Base-by-base conservation (phyloP, 2,888 invertebrate species). In the Halictus ligatus region DNA sequence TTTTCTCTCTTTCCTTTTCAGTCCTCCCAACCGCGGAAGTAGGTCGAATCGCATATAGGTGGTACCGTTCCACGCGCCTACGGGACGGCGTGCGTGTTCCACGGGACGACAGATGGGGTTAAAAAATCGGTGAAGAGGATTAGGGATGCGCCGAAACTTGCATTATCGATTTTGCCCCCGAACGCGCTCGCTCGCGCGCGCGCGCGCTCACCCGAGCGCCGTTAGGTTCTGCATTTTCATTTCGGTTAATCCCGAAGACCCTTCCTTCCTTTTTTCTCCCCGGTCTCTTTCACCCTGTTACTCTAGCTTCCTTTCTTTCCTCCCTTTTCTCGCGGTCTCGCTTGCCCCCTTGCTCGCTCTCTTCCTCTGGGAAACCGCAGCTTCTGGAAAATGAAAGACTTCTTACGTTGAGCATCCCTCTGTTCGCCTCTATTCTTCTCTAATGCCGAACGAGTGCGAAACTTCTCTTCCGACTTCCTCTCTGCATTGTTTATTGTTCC, bases 111-210 rank as follows among this genome's bases (percentile, higher is more conserved):
- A 95, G 95, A 95, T 95, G 95, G 95, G 95, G 94, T 95, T 95
- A 94, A 95, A 95, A 94, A 94, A 94, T 94, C 94, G 91, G 91
- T 94, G 93, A 94, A 95, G 94, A 95, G 95, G 95, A 95, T 95
- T 94, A 94, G 94, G 94, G 94, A 94, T 94, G 93, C 93, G 92
- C 90, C 94, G 92, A 91, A 91, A 91, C 91, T 84, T 88, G 84
- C 86, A 88, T 90, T 91, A 91, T 91, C 89, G 91, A 91, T 91
- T 89, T 88, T 77, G 81, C 12, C 81, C 83, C 85, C 82, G 81
- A 88, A 85, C 82, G 85, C 78, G 72, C 73, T 48, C 80, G 73
- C 58, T n/a, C n/a, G n/a, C n/a, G 13, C 25, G 60, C 13, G 25
- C 81, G 69, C 88, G 79, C 79, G 15, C 35, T 1, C 13, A 13